phyloP scores from a whole-genome alignment of 2,113 vertebrate genomes.

The Lamprotornis superbus region DNA sequence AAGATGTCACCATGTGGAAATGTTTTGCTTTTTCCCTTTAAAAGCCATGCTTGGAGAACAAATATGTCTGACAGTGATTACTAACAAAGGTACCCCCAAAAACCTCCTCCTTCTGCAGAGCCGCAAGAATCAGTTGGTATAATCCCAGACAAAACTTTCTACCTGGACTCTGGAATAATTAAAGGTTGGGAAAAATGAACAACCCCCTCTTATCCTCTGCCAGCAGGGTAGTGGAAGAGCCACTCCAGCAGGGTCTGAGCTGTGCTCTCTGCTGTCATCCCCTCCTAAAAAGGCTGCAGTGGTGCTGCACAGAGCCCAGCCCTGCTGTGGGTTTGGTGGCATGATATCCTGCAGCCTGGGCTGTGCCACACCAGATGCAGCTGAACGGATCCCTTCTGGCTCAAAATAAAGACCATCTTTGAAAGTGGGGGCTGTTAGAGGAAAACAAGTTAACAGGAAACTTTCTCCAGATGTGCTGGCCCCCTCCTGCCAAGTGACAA shows the following conservation, averaged over 20 bases:
- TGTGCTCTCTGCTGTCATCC: not conserved
- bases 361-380: not conserved
- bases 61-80: not conserved
- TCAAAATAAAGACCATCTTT: not conserved
- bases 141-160: not conserved
- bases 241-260: not conserved
- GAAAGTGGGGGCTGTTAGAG: not conserved
- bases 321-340: not conserved
- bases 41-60: not conserved
- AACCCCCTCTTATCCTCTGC: not conserved
- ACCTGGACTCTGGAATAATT: not conserved
- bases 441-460: not conserved
- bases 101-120: not conserved
- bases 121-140: not conserved
- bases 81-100: not conserved
- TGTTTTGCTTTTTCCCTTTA: not conserved
- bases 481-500: not conserved
- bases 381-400: not conserved
- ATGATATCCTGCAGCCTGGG: not conserved
- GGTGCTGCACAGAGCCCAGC: not conserved
- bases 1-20: fast-evolving
- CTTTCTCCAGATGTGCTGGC: not conserved
- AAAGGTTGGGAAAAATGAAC: not conserved
- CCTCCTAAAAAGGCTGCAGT: fast-evolving
- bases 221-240: fast-evolving